phyloP scores from a whole-genome alignment of 1,140 invertebrate species.

The Probaryconus sp. region DNA sequence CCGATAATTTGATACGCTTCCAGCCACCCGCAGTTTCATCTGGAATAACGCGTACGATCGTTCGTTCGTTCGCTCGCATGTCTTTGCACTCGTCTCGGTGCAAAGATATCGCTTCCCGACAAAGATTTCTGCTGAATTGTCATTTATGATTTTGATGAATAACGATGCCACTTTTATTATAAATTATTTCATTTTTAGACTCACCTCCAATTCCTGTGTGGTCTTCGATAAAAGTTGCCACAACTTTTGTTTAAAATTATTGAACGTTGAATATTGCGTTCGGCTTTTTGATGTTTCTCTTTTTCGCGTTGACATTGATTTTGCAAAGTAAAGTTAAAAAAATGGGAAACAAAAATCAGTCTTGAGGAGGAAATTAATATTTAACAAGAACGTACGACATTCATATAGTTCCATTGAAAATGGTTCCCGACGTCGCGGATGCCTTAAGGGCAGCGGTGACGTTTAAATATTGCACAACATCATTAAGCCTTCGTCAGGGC shows the following conservation, averaged over 20 bases:
- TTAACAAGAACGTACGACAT: slow-evolving; percentile 53
- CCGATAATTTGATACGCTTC: slow-evolving; percentile 73
- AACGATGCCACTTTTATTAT: slow-evolving; percentile 38
- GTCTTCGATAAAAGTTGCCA: too few species aligned
- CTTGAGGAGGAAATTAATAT: too few species aligned
- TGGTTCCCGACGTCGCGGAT: slow-evolving; percentile 41
- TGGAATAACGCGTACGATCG: slow-evolving; percentile 38
- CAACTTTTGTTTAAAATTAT: too few species aligned
- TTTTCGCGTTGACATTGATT: too few species aligned
- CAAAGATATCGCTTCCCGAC: slow-evolving; percentile 21
- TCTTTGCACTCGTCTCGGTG: slow-evolving; percentile 4
- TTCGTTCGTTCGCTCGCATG: slow-evolving; percentile 6
- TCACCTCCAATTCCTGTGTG: slow-evolving; percentile 20
- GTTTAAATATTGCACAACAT: slow-evolving; percentile 67
- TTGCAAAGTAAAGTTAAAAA: too few species aligned
- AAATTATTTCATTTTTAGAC: slow-evolving; percentile 22
- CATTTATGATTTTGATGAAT: slow-evolving; percentile 46
- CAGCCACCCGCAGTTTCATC: slow-evolving; percentile 63
- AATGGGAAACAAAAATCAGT: too few species aligned
- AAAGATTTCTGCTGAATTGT: slow-evolving; percentile 51
- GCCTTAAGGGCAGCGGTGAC: slow-evolving; percentile 57
- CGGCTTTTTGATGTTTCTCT: too few species aligned
- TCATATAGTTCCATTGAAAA: slow-evolving; percentile 44
- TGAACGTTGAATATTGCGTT: too few species aligned
- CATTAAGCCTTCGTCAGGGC: slow-evolving; percentile 60